These are phyloP conservation scores for Muscidifurax raptorellus DNA, from an alignment of 1,140 invertebrate species.

Conservation along the genomic window DNA sequence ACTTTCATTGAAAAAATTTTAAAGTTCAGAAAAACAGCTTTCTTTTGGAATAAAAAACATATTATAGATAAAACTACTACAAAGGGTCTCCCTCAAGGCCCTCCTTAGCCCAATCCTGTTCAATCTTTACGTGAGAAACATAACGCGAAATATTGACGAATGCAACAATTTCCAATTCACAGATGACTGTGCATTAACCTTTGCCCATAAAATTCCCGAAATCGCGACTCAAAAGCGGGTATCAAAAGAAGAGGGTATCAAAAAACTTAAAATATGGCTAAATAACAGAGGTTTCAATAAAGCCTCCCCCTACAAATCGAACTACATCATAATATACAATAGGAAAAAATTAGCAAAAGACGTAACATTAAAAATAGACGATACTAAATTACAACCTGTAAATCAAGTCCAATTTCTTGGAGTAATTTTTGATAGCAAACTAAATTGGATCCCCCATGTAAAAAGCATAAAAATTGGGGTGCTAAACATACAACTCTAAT, in stretches of 20 bases:
- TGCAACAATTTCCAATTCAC: conserved; percentile 40
- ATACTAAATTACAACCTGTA: conserved; percentile 1
- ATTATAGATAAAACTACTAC: neutral
- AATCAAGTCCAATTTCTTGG: conserved; percentile 47
- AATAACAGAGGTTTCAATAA: conserved; percentile 22
- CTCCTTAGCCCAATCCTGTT: conserved; percentile 51
- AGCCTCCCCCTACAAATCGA: conserved; percentile 35
- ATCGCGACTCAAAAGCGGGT: neutral
- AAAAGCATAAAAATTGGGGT: neutral
- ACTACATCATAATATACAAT: conserved; percentile 40
- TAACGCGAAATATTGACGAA: conserved; percentile 1
- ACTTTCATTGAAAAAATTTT: conserved; percentile 24
- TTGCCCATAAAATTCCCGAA: neutral
- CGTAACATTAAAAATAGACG: conserved; percentile 31
- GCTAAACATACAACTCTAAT: no score
- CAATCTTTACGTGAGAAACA: conserved; percentile 46
- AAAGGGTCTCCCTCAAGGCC: conserved; percentile 51
- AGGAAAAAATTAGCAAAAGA: neutral
- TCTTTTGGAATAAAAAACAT: conserved; percentile 13
- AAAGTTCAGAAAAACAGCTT: conserved; percentile 10
- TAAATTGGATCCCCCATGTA: conserved; percentile 52
- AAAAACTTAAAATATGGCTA: conserved; percentile 14
- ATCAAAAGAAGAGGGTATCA: neutral
- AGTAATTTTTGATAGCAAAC: conserved; percentile 49
- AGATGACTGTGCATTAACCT: conserved; percentile 42